These are phyloP conservation scores for Yponomeuta cagnagella DNA, from an alignment of 2,888 invertebrate species.

Conservation along the genomic window DNA sequence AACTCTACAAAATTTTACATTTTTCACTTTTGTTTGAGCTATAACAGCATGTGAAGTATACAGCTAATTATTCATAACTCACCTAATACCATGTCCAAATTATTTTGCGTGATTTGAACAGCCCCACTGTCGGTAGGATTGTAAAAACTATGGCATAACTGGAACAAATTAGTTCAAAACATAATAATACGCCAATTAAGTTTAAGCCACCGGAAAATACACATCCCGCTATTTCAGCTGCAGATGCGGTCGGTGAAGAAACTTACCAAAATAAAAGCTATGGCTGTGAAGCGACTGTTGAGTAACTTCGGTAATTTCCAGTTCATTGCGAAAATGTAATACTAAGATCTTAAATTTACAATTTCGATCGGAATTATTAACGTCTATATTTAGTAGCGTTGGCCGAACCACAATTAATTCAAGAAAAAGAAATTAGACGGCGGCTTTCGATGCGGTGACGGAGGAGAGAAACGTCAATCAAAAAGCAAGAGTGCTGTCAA, in stretches of 20 bases:
- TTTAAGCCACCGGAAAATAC: conserved; percentile 57
- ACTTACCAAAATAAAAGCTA: conserved; percentile 15
- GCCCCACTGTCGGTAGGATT: conserved; percentile 89
- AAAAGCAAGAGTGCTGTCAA: not conserved
- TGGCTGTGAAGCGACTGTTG: not conserved
- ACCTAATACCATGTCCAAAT: conserved; percentile 91
- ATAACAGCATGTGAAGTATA: not conserved
- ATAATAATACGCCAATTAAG: conserved; percentile 42
- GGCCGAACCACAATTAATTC: not conserved
- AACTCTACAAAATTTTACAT: no score
- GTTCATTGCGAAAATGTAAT: conserved; percentile 2
- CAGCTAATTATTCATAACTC: conserved; percentile 38
- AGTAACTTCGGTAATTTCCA: conserved; percentile 4
- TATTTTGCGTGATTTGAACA: conserved; percentile 85
- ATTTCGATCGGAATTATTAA: not conserved
- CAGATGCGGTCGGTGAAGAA: not conserved
- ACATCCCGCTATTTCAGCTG: conserved; percentile 31
- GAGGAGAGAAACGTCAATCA: not conserved
- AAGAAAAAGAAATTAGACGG: not conserved
- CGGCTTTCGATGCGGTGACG: not conserved
- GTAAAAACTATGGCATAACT: conserved; percentile 77
- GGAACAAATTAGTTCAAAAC: conserved; percentile 51
- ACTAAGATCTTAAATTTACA: not conserved
- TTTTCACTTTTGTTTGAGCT: no score
- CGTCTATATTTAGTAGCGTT: not conserved